phyloP scores from a whole-genome alignment of 2,113 vertebrate genomes.

The Solenodon paradoxus region DNA sequence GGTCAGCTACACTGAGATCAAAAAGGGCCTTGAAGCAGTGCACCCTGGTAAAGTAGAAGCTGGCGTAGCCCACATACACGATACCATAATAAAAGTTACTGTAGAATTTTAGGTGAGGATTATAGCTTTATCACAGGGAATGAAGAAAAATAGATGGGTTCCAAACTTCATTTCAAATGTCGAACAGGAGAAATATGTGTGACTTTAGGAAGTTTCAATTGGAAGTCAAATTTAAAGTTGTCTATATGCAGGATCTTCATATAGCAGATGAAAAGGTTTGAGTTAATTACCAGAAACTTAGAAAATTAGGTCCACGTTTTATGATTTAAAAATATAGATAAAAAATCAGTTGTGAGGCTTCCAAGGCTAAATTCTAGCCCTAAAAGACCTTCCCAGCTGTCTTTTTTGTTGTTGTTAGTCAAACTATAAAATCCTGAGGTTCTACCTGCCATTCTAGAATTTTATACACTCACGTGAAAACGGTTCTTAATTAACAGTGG shows the following conservation, averaged over 20 bases:
- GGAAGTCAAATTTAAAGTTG: neutral
- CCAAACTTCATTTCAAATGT: neutral
- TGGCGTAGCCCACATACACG: too few relatives aligned
- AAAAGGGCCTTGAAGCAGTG: neutral
- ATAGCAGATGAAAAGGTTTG: neutral
- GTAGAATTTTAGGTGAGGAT: neutral
- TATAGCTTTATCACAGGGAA: neutral
- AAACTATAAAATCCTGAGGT: neutral
- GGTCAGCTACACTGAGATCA: neutral
- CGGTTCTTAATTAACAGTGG: neutral
- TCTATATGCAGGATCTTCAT: neutral
- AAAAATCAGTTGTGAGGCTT: neutral
- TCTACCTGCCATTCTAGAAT: neutral
- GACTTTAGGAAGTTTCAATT: neutral
- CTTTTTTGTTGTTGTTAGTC: neutral
- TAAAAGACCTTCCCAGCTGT: neutral
- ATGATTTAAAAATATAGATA: neutral
- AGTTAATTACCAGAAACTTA: neutral
- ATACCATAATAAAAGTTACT: neutral
- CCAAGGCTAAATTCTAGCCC: neutral
- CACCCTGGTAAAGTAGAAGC: too few relatives aligned
- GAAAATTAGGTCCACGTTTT: neutral
- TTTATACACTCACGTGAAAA: neutral
- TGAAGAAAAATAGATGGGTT: neutral
- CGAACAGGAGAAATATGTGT: neutral